Percentiles rank a stretch among this genome's conserved stretches.
Conservation (phyloP, 1,140 invertebrate genomes). For the Monomorium pharaonis region DNA sequence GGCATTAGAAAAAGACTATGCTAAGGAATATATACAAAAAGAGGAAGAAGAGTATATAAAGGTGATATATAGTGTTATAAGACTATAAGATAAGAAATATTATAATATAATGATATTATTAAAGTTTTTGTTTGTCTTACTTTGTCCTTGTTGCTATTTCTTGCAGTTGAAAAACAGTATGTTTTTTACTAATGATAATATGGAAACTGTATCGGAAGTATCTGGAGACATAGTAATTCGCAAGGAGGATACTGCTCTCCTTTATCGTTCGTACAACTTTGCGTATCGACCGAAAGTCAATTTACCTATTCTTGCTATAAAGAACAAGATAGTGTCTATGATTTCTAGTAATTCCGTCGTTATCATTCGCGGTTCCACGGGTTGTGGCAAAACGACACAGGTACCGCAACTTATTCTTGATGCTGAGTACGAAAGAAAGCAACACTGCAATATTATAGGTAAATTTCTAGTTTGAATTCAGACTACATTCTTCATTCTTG, state of each 20-base stretch:
- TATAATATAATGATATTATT: background rate
- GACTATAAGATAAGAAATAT: too few species aligned
- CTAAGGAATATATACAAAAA: constrained; percentile 73
- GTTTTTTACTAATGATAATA: background rate
- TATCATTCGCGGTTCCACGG: constrained; percentile 96
- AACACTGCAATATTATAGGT: constrained; percentile 91
- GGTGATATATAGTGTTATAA: too few species aligned
- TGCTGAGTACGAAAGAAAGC: constrained; percentile 86
- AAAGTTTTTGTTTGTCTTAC: background rate
- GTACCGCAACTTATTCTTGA: constrained; percentile 96
- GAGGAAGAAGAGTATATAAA: constrained; percentile 74
- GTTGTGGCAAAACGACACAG: constrained; percentile 93
- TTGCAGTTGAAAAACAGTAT: constrained; percentile 40
- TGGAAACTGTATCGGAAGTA: constrained; percentile 77
- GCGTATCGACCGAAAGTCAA: constrained; percentile 65
- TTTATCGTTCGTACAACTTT: constrained; percentile 80
- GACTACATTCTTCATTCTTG: background rate
- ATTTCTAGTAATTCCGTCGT: constrained; percentile 89
- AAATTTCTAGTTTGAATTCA: background rate
- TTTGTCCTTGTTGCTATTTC: constrained; percentile 30
- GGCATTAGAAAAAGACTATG: constrained; percentile 72
- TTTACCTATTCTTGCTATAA: constrained; percentile 68
- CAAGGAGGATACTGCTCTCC: constrained; percentile 68
- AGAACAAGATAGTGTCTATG: constrained; percentile 86
- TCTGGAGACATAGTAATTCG: constrained; percentile 47